These are phyloP conservation scores for Pycnomerus fuliginosus DNA, from an alignment of 2,888 invertebrate species.

Conservation along the genomic window DNA sequence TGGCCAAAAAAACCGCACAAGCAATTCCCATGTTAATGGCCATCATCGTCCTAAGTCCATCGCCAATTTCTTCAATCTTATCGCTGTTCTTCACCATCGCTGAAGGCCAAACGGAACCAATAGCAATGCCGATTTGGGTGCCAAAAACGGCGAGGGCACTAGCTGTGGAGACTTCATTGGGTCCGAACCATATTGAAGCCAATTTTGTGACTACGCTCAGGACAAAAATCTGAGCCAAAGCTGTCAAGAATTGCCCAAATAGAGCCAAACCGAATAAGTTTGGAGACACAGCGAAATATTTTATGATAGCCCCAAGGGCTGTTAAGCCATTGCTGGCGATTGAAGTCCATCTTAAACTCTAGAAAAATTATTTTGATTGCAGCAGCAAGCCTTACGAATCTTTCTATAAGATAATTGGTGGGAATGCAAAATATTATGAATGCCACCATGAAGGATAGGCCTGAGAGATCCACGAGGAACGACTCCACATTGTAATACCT, in stretches of 20 bases:
- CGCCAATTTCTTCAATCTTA: conserved; percentile 23
- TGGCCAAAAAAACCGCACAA: conserved; percentile 26
- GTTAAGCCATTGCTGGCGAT: conserved; percentile 59
- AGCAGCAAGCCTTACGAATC: conserved; percentile 35
- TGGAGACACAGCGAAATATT: conserved; percentile 60
- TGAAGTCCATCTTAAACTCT: conserved; percentile 58
- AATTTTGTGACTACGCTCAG: conserved; percentile 66
- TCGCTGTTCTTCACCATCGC: conserved; percentile 29
- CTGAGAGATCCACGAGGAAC: conserved; percentile 85
- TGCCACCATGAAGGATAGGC: conserved; percentile 92
- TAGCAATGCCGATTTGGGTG: conserved; percentile 69
- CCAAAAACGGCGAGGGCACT: conserved; percentile 97
- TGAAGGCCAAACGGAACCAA: conserved; percentile 31
- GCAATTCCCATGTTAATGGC: conserved; percentile 29
- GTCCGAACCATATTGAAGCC: conserved; percentile 83
- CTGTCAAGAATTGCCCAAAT: conserved; percentile 59
- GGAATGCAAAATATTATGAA: conserved; percentile 96
- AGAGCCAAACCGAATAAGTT: conserved; percentile 64
- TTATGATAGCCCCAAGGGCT: conserved; percentile 61
- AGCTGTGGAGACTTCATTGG: conserved; percentile 88
- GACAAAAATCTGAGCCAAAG: conserved; percentile 63
- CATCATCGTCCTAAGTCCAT: conserved; percentile 30
- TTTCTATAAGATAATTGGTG: conserved; percentile 74
- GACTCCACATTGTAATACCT: conserved; percentile 70
- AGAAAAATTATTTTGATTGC: conserved; percentile 1